Evolutionary conservation across 2,113 vertebrate genomes (phyloP), one percentile per base, ranked within the genome.

Genomic region (Myrmecobius fasciatus): DNA sequence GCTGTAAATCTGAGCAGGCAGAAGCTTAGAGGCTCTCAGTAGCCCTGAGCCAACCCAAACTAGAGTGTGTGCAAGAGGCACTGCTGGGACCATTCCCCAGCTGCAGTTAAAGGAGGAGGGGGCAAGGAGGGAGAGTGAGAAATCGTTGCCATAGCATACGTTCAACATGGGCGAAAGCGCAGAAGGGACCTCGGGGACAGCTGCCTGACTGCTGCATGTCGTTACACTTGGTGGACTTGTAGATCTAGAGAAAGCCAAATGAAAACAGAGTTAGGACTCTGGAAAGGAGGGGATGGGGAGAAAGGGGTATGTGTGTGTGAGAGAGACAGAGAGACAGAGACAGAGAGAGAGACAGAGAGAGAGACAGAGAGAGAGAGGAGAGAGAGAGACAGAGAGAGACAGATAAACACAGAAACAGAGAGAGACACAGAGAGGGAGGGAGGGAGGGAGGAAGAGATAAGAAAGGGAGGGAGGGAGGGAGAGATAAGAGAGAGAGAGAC

Each of bases 141-240:
- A n/a, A 28, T 11, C 48, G 22, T 0, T 46, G 89, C 54, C 36
- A 93, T 17, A 94, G 94, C 99, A 97, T 99, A 99, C 99, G 99
- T 98, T 99, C 99, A 97, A 99, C 98, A 8, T 99, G 99, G 98
- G 99, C 99, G 96, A 99, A 99, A 98, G 99, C 99, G 98, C 99
- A 99, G 98, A 99, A 99, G n/a, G 99, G 99, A 97, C 99, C 99
- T 97, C 99, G 98, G 95, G 99, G 99, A 97, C 99, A 99, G 99
- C 99, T 99, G 97, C 99, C 99, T 93, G 99, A 99, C 98, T 99
- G 99, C 98, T 99, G 99, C 99, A 99, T 99, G 96, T 99, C 99
- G 83, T 99, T 99, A 98, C 99, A 99, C 98, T 99, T 99, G 91
- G 99, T 99, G 96, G 99, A 99, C 97, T 99, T 99, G 98, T 99